Evolutionary conservation across 2,888 invertebrate genomes (phyloP).

Genomic region (Liopterus haemorrhoidalis): DNA sequence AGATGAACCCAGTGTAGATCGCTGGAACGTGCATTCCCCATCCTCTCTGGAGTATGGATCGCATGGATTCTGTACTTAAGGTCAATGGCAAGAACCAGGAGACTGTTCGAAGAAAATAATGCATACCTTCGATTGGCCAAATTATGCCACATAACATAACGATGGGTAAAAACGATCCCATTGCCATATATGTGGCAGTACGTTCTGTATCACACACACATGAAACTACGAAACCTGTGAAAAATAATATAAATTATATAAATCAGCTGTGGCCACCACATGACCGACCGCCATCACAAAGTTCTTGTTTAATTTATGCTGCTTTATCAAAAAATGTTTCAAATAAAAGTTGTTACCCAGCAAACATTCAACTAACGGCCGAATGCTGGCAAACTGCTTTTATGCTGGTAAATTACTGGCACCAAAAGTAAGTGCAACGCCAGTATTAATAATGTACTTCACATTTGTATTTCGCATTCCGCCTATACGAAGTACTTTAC

Average conservation of each 20-base stretch:
- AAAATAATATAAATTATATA: conserved; percentile 9
- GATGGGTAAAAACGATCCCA: conserved; percentile 81
- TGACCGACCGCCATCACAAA: too few species aligned
- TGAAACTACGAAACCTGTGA: conserved; percentile 73
- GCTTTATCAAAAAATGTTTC: too few species aligned
- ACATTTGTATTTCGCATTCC: too few species aligned
- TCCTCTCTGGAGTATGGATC: conserved; percentile 78
- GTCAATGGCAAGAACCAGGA: conserved; percentile 63
- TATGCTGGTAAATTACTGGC: too few species aligned
- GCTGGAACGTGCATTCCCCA: conserved; percentile 66
- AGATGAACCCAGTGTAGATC: conserved; percentile 77
- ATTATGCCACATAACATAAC: conserved; percentile 84
- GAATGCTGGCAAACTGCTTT: too few species aligned
- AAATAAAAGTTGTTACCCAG: too few species aligned
- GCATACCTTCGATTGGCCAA: conserved; percentile 95
- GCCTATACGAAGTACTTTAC: too few species aligned
- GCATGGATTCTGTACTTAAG: conserved; percentile 78
- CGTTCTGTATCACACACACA: conserved; percentile 74
- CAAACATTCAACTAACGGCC: too few species aligned
- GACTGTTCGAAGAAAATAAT: conserved; percentile 50
- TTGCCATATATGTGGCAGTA: conserved; percentile 76
- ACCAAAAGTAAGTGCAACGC: too few species aligned
- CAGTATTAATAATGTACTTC: too few species aligned
- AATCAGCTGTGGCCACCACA: too few species aligned
- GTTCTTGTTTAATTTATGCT: too few species aligned